Evolutionary conservation across 1,140 invertebrate species (phyloP), one percentile per base, ranked within the genome.

Genomic region (Tetragnatha versicolor): DNA sequence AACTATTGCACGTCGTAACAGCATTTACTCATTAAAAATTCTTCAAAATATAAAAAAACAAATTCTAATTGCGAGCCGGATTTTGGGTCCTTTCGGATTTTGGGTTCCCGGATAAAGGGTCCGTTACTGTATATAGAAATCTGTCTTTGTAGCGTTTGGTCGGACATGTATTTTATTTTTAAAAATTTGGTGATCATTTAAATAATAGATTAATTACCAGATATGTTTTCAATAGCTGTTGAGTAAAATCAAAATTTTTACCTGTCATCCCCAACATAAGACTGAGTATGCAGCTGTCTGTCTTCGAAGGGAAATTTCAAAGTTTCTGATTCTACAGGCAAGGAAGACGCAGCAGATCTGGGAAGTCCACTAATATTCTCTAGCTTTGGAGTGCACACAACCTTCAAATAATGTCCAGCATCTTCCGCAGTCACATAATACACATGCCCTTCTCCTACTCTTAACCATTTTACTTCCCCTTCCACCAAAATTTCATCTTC

Each of bases 241-340:
- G n/a, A n/a, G n/a, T n/a, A n/a, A n/a, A n/a, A n/a, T 3, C 7
- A 22, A n/a, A 35, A 69, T 69, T n/a, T 35, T 47, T 17, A 65
- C 77, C 77, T 65, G 10, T 58, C n/a, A 27, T 58, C 31, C n/a
- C 47, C 49, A 49, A 20, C 35, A 39, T 75, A 58, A 10, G 5
- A 20, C 25, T 17, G 53, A 31, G 79, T 80, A 58, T 55, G 92
- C 25, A 83, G 61, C 82, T 96, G 94, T 69, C 94, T 89, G 2
- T 81, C 87, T 86, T 95, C 91, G 89, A 95, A 96, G 6, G 93
- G 93, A 86, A 93, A 95, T 6, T 78, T 31, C 6, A 90, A 91
- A 47, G 94, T 94, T 0, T 92, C 91, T 76, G 90, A 89, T 84
- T 91, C 87, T 14, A 94, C 89, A 29, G 84, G 58, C 76, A 82